Evolutionary conservation across 2,113 vertebrate species (phyloP).

Genomic region (Pleuronectes platessa): DNA sequence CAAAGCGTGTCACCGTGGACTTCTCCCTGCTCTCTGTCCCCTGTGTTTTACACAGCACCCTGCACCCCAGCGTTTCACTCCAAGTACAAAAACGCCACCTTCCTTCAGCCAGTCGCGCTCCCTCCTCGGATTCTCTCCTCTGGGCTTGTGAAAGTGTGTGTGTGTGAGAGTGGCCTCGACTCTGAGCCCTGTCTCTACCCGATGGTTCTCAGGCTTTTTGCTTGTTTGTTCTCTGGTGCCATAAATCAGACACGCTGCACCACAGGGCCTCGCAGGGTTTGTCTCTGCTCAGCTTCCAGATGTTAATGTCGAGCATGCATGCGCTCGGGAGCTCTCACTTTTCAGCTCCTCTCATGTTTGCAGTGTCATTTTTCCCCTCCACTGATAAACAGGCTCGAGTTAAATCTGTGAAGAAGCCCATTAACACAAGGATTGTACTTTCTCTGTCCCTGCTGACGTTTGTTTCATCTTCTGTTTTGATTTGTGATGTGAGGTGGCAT

Average conservation of each 20-base stretch:
- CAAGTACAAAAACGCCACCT: slow-evolving; percentile 79
- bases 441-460: neutral
- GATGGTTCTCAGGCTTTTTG: slow-evolving; percentile 35
- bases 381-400: slow-evolving; percentile 2
- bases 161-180: slow-evolving; percentile 33
- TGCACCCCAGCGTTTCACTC: slow-evolving; percentile 76
- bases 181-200: slow-evolving; percentile 59
- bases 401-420: slow-evolving; percentile 6
- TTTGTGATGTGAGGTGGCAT: neutral
- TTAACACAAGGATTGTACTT: neutral
- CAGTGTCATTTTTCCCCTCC: slow-evolving; percentile 33
- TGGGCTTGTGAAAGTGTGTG: slow-evolving; percentile 68
- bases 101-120: slow-evolving; percentile 58
- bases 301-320: slow-evolving; percentile 39
- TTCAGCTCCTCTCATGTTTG: slow-evolving; percentile 32
- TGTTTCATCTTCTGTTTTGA: slow-evolving; percentile 13
- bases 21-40: slow-evolving; percentile 89
- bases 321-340: slow-evolving; percentile 22
- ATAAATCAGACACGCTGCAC: slow-evolving; percentile 26
- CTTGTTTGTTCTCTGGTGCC: slow-evolving; percentile 44
- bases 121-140: slow-evolving; percentile 69
- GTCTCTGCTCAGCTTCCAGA: slow-evolving; percentile 16
- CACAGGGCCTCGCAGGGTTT: slow-evolving; percentile 24
- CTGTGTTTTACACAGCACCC: slow-evolving; percentile 80
- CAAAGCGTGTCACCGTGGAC: slow-evolving; percentile 91